Percentiles rank a stretch among this genome's conserved stretches.
phyloP scores from a whole-genome alignment of 1,140 invertebrate species.

The Drosophila nebulosa region DNA sequence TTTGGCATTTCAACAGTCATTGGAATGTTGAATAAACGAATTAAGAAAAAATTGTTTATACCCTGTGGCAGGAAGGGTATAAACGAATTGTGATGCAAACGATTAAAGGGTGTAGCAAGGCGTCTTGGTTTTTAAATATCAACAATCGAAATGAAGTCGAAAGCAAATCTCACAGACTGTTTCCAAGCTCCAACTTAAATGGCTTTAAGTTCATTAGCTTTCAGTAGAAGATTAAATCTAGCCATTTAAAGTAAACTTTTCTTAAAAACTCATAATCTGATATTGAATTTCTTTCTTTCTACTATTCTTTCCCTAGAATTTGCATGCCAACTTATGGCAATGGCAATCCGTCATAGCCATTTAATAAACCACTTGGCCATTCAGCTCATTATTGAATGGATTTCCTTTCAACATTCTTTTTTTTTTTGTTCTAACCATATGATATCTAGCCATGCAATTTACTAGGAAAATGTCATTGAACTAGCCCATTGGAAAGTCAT shows the following conservation, averaged over 20 bases:
- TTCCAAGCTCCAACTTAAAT: too few relatives aligned
- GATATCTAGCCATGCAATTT: background rate
- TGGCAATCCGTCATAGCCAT: background rate
- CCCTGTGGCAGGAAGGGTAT: background rate
- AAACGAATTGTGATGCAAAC: background rate
- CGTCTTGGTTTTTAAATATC: too few relatives aligned
- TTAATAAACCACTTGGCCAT: conserved; percentile 2
- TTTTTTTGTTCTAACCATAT: background rate
- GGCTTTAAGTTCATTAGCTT: too few relatives aligned
- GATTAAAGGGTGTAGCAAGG: too few relatives aligned
- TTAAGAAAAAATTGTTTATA: background rate
- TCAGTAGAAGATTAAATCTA: too few relatives aligned
- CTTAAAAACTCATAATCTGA: too few relatives aligned
- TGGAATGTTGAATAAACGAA: conserved; percentile 6
- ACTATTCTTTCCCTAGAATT: background rate
- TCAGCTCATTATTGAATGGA: conserved; percentile 2
- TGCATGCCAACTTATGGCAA: background rate
- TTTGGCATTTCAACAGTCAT: background rate
- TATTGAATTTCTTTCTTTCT: background rate
- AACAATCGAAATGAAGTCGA: too few relatives aligned
- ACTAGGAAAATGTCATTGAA: conserved; percentile 4
- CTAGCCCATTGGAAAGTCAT: background rate
- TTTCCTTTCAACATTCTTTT: too few relatives aligned
- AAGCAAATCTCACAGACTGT: too few relatives aligned
- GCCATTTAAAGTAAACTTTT: too few relatives aligned